These are phyloP conservation scores for Centrocercus urophasianus DNA, from an alignment of 2,113 vertebrate species.

Conservation along the genomic window DNA sequence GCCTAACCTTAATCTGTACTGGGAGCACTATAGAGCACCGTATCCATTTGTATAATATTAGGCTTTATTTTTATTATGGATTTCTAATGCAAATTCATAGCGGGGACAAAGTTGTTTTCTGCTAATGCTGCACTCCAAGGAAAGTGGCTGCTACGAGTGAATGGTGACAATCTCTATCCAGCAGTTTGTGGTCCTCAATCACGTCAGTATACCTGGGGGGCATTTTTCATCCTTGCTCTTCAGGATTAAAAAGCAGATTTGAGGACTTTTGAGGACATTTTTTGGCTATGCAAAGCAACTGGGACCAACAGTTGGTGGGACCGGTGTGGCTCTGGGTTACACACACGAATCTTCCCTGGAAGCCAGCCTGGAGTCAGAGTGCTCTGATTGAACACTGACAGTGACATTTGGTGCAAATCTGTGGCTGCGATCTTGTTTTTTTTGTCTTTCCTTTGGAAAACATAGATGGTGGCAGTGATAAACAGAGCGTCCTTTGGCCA, in stretches of 20 bases:
- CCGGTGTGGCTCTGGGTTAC: not conserved
- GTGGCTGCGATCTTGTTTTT: not conserved
- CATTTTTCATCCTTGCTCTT: slow-evolving; percentile 34
- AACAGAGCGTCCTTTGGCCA: not conserved
- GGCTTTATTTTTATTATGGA: slow-evolving; percentile 62
- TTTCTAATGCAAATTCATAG: slow-evolving; percentile 67
- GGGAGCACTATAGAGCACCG: slow-evolving; percentile 46
- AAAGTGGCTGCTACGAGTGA: slow-evolving; percentile 31
- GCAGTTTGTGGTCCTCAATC: not conserved
- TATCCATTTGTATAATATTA: slow-evolving; percentile 67
- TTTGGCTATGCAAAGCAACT: slow-evolving; percentile 18
- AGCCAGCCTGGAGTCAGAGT: not conserved
- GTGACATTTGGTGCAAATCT: not conserved
- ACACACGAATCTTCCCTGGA: not conserved
- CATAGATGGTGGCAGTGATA: not conserved
- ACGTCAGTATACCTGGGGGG: not conserved
- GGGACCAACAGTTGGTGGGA: not conserved
- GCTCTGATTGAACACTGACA: not conserved
- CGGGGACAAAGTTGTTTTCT: slow-evolving; percentile 49
- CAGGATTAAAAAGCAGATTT: slow-evolving; percentile 20
- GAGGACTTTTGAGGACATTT: slow-evolving; percentile 31
- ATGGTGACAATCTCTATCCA: slow-evolving; percentile 23
- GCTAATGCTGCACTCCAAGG: slow-evolving; percentile 22
- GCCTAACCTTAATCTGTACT: slow-evolving; percentile 60
- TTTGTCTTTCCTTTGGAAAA: not conserved